A percentile compares a stretch with the other conserved stretches of the same genome.
Conservation (phyloP, 2,113 vertebrate species). For the Scomber scombrus region DNA sequence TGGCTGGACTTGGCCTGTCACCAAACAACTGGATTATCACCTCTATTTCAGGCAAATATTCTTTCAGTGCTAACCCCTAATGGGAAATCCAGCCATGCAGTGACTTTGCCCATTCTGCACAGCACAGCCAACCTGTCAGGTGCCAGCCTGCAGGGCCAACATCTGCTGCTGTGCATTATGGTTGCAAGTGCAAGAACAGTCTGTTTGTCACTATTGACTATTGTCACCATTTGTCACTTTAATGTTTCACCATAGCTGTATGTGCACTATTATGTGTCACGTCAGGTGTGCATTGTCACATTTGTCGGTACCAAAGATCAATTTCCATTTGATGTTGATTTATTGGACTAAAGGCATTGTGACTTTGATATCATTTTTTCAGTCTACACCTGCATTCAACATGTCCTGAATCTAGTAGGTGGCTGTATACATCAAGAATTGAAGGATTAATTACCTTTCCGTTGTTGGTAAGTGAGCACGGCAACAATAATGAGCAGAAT, state of each 20-base stretch:
- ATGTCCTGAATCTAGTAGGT: too few relatives aligned
- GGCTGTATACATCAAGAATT: background rate
- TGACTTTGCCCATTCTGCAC: too few relatives aligned
- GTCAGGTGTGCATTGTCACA: background rate
- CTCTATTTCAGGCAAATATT: background rate
- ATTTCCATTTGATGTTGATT: background rate
- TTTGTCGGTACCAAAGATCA: background rate
- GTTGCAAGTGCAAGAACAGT: background rate
- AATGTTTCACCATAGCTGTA: background rate
- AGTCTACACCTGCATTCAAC: background rate
- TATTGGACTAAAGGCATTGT: background rate
- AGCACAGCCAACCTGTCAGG: background rate
- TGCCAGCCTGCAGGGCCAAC: background rate
- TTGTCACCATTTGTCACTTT: constrained; percentile 1
- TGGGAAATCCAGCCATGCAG: background rate
- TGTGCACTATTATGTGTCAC: background rate
- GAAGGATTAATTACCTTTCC: constrained; percentile 56
- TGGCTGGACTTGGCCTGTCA: background rate
- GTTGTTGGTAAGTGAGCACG: constrained; percentile 9
- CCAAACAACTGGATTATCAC: background rate
- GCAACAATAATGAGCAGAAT: background rate
- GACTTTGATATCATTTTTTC: background rate
- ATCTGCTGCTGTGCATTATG: background rate
- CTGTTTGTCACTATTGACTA: too few relatives aligned
- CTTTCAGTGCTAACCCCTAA: too few relatives aligned